Evolutionary conservation across 2,113 vertebrate genomes (phyloP).

Genomic region (Pygoscelis antarcticus): DNA sequence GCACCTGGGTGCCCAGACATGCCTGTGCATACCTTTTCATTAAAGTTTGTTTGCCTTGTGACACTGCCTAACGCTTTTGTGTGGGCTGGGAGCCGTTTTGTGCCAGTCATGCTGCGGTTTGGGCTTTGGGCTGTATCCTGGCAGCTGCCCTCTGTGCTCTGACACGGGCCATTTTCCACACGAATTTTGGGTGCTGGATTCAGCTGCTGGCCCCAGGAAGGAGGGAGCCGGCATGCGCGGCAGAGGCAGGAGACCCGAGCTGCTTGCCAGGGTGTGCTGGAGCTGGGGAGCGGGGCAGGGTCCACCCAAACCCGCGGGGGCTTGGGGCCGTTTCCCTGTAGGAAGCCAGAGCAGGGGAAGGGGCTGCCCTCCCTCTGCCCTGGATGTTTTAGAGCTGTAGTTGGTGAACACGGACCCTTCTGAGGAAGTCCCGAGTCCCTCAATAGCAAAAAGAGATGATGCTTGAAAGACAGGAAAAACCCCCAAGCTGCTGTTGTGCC

Average conservation of each 20-base stretch:
- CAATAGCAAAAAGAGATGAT: accelerated
- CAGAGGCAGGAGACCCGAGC: accelerated
- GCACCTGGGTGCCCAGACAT: not conserved
- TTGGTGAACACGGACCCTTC: accelerated
- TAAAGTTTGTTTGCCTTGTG: not conserved
- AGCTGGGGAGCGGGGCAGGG: not conserved
- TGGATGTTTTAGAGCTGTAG: accelerated
- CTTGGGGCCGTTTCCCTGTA: accelerated
- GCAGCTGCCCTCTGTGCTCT: not conserved
- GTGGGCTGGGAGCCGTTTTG: not conserved
- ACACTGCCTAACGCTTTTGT: not conserved
- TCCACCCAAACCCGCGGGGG: accelerated
- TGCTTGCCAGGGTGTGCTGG: not conserved
- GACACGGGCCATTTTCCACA: not conserved
- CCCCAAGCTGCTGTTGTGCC: not conserved
- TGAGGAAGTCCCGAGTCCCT: not conserved
- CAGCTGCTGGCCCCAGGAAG: accelerated
- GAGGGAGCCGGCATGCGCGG: accelerated
- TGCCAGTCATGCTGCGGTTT: not conserved
- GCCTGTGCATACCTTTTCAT: not conserved
- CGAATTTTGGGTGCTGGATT: not conserved
- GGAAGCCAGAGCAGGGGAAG: not conserved
- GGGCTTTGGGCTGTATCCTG: not conserved
- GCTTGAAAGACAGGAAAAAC: not conserved
- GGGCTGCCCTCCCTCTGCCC: not conserved